Percentiles rank a stretch among this genome's conserved stretches.
Evolutionary conservation across 2,797 vertebrate species (phyloP).

Genomic region (Peromyscus eremicus): DNA sequence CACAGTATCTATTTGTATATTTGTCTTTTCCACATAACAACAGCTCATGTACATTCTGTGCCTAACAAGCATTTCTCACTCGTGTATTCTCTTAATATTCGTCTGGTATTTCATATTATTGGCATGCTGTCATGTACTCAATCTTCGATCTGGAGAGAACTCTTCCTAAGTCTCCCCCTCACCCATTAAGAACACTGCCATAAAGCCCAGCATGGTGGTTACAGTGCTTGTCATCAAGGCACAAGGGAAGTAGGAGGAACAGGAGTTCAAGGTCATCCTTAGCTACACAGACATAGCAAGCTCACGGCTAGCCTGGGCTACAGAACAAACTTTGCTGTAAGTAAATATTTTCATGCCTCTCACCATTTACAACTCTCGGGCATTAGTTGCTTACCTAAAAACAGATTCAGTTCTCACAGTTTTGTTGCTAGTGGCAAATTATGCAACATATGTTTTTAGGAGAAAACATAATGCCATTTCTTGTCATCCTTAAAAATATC

Average conservation of each 20-base stretch:
- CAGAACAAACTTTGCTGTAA: background rate
- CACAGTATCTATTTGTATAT: slow-evolving; percentile 15
- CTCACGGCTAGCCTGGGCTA: background rate
- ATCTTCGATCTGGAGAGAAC: background rate
- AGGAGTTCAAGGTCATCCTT: background rate
- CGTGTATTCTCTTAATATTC: background rate
- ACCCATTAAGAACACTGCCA: background rate
- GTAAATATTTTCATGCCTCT: slow-evolving; percentile 2
- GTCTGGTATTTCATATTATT: background rate
- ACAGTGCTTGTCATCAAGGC: background rate
- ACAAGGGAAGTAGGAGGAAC: too few relatives aligned
- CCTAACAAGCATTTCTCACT: background rate
- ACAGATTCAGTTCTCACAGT: background rate
- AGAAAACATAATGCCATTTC: background rate
- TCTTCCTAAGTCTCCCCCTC: background rate
- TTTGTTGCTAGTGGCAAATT: background rate
- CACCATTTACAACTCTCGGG: slow-evolving; percentile 9
- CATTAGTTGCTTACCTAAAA: background rate
- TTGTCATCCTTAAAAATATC: slow-evolving; percentile 38
- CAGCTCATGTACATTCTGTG: background rate
- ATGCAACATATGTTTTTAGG: slow-evolving; percentile 19
- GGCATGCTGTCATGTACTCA: background rate
- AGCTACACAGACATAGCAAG: background rate
- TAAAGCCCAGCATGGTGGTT: background rate
- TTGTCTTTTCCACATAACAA: slow-evolving; percentile 25